Evolutionary conservation across 2,888 invertebrate genomes (phyloP).

Genomic region (Oegoconia quadripuncta): DNA sequence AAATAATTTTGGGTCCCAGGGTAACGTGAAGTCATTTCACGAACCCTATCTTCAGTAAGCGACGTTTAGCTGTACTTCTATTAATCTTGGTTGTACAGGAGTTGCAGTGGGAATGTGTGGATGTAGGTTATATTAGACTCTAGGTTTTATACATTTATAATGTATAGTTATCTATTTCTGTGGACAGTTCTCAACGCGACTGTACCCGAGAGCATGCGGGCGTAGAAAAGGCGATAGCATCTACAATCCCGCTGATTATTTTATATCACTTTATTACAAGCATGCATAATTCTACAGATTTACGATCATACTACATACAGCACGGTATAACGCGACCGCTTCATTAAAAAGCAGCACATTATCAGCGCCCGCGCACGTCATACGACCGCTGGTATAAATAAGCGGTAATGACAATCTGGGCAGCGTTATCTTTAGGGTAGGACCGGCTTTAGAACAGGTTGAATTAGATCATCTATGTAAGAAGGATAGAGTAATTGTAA

Average conservation of each 20-base stretch:
- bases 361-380: conserved; percentile 6
- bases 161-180: too few species aligned
- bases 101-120: too few species aligned
- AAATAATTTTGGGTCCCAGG: too few species aligned
- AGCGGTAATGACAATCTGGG: conserved; percentile 7
- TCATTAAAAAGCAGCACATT: conserved; percentile 22
- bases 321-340: conserved; percentile 23
- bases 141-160: too few species aligned
- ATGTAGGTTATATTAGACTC: too few species aligned
- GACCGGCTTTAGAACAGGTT: background rate
- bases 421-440: conserved; percentile 1
- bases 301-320: conserved; percentile 18
- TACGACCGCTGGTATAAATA: conserved; percentile 10
- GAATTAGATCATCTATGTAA: background rate
- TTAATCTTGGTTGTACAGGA: too few species aligned
- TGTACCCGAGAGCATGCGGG: conserved; percentile 16
- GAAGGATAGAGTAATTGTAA: too few species aligned
- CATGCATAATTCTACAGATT: conserved; percentile 25
- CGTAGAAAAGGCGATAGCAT: conserved; percentile 32
- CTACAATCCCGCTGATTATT: conserved; percentile 34
- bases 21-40: too few species aligned
- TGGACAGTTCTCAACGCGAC: background rate
- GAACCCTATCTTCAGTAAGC: too few species aligned
- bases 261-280: conserved; percentile 36
- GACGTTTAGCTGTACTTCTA: too few species aligned